These are phyloP conservation scores for Cerceris ruficornis DNA, from an alignment of 2,888 invertebrate species.

Conservation along the genomic window DNA sequence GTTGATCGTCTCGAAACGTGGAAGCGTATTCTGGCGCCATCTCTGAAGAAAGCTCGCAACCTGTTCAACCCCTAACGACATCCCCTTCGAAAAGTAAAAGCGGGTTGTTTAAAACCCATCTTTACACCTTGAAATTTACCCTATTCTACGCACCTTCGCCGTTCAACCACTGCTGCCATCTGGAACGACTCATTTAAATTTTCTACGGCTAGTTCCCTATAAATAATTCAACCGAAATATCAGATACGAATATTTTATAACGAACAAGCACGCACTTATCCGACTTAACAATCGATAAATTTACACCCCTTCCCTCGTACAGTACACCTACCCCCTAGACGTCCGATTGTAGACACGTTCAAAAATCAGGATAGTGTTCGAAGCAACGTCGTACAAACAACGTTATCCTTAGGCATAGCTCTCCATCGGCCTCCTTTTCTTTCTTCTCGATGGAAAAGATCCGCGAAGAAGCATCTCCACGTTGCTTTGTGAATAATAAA, in stretches of 20 bases:
- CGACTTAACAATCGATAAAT: background rate
- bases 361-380: background rate
- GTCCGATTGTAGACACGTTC: background rate
- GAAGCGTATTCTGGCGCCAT: slow-evolving; percentile 54
- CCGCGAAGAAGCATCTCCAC: slow-evolving; percentile 28
- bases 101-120: slow-evolving; percentile 54
- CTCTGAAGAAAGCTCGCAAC: slow-evolving; percentile 42
- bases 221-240: background rate
- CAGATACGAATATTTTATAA: background rate
- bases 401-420: slow-evolving; percentile 31
- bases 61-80: slow-evolving; percentile 45
- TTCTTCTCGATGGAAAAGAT: slow-evolving; percentile 19
- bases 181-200: slow-evolving; percentile 16
- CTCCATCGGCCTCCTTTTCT: slow-evolving; percentile 19
- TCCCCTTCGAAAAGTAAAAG: slow-evolving; percentile 49
- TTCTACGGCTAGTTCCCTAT: background rate
- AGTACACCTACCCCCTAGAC: background rate
- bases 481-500: slow-evolving; percentile 65
- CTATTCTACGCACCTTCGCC: slow-evolving; percentile 12
- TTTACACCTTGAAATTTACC: slow-evolving; percentile 52
- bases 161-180: slow-evolving; percentile 56
- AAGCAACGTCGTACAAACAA: slow-evolving; percentile 23
- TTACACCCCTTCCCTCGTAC: background rate
- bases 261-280: background rate
- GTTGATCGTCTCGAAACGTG: slow-evolving; percentile 16